Evolutionary conservation across 2,797 vertebrate genomes (phyloP), one percentile per base, ranked within the genome.

Genomic region (Peromyscus melanophrys): DNA sequence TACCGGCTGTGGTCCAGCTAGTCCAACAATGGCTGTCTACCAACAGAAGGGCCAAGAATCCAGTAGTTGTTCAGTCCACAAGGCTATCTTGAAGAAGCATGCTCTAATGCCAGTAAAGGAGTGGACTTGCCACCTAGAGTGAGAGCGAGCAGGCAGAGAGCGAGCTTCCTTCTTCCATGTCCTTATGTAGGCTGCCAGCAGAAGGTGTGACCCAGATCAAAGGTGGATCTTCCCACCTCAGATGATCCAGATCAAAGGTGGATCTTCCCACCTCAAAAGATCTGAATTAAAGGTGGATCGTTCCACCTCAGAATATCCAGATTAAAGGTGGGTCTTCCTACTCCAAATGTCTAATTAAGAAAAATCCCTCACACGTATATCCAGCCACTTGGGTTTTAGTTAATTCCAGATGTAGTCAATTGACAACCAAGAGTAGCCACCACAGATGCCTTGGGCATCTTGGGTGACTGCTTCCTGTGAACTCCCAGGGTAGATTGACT

Each of bases 391-490:
- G 49, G 49, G 49, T 52, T 52, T 52, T 52, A 52, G 49, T 52
- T 52, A 12, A 52, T 52, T 52, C 49, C 49, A 63, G 23, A 10
- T 63, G 25, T 37, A 59, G 34, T 25, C n/a, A 13, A 25, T 34
- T 59, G 52, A 52, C 78, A 80, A 55, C 49, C 31, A 21, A 55
- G 29, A 78, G 5, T 0, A 8, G 57, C n/a, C 23, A 59, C n/a
- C 21, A 4, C 55, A 40, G 40, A 23, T 29, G 80, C 57, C 37
- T 43, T 5, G 55, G 14, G 27, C 23, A 11, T 49, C 4, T 21
- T 6, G 23, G 88, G 43, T 0, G 0, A 57, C 34, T 23, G 25
- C 25, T 63, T 63, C 14, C 14, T 19, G 1, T 19, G 63, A n/a
- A 49, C 12, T 19, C 83, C 37, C 23, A 0, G 13, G 3, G 59